Percentiles rank a stretch among this genome's conserved stretches.
Conservation (phyloP, 30 jellyfish, hydroid and myxozoan species). For the Clytia hemisphaerica region DNA sequence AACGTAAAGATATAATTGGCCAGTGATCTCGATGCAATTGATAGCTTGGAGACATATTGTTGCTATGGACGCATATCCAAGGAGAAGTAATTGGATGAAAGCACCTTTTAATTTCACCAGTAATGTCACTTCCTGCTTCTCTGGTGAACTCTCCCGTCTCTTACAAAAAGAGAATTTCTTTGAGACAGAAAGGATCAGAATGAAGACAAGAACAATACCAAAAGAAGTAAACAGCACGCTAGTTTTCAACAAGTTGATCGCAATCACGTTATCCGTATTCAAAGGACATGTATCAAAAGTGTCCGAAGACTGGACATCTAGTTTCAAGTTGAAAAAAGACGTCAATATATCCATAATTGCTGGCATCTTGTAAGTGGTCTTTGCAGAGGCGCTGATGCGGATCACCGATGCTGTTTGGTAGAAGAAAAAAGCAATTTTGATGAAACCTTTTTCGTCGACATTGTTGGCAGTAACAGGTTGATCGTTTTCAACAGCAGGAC, state of each 20-base stretch:
- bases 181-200: neutral
- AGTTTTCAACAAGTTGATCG: neutral
- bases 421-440: conserved; percentile 25
- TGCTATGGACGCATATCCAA: conserved; percentile 16
- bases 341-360: neutral
- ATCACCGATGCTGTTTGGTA: conserved; percentile 28
- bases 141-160: too few relatives aligned
- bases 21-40: conserved; percentile 11
- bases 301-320: neutral
- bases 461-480: too few relatives aligned
- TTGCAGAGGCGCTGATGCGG: neutral
- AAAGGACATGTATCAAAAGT: neutral
- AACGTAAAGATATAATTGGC: conserved; percentile 1
- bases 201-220: neutral
- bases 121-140: neutral
- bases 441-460: conserved; percentile 2
- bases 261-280: neutral
- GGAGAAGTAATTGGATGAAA: conserved; percentile 15
- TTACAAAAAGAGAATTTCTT: neutral
- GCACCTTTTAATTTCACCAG: neutral
- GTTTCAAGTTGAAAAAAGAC: neutral
- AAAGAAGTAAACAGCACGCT: neutral
- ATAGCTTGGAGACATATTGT: conserved; percentile 1
- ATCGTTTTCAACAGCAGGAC: too few relatives aligned
- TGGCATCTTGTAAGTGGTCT: neutral